These are phyloP conservation scores for Regulus satrapa DNA, from an alignment of 2,113 vertebrate species.

Conservation along the genomic window DNA sequence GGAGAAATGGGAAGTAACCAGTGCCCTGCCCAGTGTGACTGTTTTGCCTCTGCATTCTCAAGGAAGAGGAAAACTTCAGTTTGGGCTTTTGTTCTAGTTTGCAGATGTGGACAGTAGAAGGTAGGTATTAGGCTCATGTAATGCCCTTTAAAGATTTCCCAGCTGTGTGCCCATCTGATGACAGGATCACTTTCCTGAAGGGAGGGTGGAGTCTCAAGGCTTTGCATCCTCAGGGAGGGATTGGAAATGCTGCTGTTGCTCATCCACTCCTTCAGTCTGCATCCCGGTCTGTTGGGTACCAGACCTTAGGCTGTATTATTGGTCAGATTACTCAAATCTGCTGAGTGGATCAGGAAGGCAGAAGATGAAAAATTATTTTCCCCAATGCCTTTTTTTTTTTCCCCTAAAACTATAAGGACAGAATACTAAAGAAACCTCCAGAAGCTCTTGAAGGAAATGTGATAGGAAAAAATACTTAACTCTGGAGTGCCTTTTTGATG, in stretches of 20 bases:
- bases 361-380: background rate
- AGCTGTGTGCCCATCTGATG: background rate
- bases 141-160: background rate
- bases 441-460: constrained; percentile 24
- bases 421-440: background rate
- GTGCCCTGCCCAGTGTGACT: background rate
- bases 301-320: background rate
- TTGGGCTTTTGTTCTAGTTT: background rate
- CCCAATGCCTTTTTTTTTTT: background rate
- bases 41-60: background rate
- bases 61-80: background rate
- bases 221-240: background rate
- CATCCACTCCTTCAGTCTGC: background rate
- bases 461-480: background rate
- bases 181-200: background rate
- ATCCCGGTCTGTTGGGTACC: background rate
- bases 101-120: background rate
- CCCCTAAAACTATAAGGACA: background rate
- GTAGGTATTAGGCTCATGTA: background rate
- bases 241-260: background rate
- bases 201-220: background rate
- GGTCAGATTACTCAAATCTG: no score
- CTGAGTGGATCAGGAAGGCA: background rate
- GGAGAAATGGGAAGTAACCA: background rate
- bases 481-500: constrained; percentile 11